Base-by-base conservation (phyloP, 2,113 vertebrate genomes). In the Jaculus jaculus region DNA sequence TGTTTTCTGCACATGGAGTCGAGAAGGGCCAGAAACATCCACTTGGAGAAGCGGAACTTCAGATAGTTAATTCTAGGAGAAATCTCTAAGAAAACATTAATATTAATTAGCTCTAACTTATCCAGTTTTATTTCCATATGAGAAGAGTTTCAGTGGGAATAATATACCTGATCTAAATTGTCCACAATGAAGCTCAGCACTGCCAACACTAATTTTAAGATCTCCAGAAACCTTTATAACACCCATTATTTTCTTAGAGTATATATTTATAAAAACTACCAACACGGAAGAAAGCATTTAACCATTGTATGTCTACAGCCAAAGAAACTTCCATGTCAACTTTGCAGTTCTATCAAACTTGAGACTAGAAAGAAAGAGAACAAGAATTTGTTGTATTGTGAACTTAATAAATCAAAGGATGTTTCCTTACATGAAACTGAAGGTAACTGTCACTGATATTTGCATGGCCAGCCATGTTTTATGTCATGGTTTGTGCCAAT, bases 381-480 rank as follows among this genome's bases (percentile, higher is more conserved):
- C 3, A 39, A 72, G n/a, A 65, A 63, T 47, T 71, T 71, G 73
- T 65, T 69, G 9, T 73, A 82, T 69, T 87, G 37, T 77, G 24
- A 69, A 0, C 12, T 23, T 58, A 12, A 10, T 83, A 42, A n/a
- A 21, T 69, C 26, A 90, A 87, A 93, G 9, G n/a, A 11, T 81
- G 71, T 68, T 85, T 92, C 24, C n/a, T 66, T 73, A 83, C 37
- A 54, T 58, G 23, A 11, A 20, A 20, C 5, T 68, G 24, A 85
- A 74, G 23, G 20, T 81, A 39, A 81, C 26, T 85, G 66, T 79
- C 58, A 71, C 51, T 89, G 26, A 93, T 88, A 86, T 96, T 94
- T 96, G 60, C 51, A 83, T 90, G 71, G 47, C 20, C 26, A n/a
- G 68, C 73, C 78, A 84, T 84, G 34, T 82, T 89, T 94, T 83